Evolutionary conservation across 2,888 invertebrate genomes (phyloP), one percentile per base, ranked within the genome.

Genomic region (Coelopa pilipes): DNA sequence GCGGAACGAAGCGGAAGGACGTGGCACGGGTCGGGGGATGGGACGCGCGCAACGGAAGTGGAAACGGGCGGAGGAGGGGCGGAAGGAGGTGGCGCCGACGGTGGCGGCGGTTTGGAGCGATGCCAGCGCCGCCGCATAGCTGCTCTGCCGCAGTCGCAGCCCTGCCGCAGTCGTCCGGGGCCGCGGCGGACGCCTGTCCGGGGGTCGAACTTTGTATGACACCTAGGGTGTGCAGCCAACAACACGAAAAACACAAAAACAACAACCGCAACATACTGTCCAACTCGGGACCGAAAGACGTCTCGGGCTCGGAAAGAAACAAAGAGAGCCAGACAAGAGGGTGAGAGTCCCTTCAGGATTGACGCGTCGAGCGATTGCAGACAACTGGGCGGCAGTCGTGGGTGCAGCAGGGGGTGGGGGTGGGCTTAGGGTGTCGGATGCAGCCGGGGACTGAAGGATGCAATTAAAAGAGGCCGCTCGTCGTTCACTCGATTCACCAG

Each of bases 121-220:
- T 34, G 34, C 34, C 34, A 34, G 34, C 7, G 34, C 34, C 34
- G 34, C 2, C 34, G 34, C n/a, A n/a, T n/a, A n/a, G n/a, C n/a
- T n/a, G n/a, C n/a, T n/a, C n/a, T n/a, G n/a, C 2, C 34, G 34
- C 34, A 4, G 34, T 34, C 34, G 34, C 34, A 34, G 34, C 7
- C 34, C 34, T 34, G 34, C 7, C 34, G 34, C 34, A 34, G 34
- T 34, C 7, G 34, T 2, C 34, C 34, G 7, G 55, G 46, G 50
- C 53, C 46, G 75, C 71, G 60, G 62, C 21, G 62, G 55, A n/a
- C n/a, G n/a, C n/a, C n/a, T n/a, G n/a, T n/a, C n/a, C 68, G 72
- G 68, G 68, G 74, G 71, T 66, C 62, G 76, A 78, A 80, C 78
- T 79, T 78, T 77, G 78, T 78, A 79, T 80, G 80, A 79, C 80